These are phyloP conservation scores for Cyphomyrus discorhynchus DNA, from an alignment of 2,113 vertebrate genomes.

Conservation along the genomic window DNA sequence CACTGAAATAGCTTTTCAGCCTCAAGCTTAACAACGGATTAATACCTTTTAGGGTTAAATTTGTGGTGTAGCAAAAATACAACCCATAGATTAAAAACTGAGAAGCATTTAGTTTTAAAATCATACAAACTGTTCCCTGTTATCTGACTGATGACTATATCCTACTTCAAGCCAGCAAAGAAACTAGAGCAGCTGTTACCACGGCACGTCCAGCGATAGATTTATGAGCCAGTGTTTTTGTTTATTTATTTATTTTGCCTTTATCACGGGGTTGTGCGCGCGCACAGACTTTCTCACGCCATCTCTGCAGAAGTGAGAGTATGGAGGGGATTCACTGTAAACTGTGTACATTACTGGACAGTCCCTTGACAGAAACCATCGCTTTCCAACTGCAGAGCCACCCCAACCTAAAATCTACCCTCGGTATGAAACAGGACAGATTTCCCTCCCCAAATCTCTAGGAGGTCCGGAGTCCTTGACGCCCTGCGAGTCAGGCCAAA, in stretches of 20 bases:
- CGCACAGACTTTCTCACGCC: not conserved
- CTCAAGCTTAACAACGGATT: not conserved
- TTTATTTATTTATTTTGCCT: not conserved
- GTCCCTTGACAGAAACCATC: not conserved
- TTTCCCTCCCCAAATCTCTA: not conserved
- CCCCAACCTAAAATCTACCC: not conserved
- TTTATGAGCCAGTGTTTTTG: not conserved
- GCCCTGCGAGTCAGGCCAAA: not conserved
- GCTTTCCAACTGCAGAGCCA: not conserved
- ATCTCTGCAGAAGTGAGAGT: not conserved
- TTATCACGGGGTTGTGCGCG: not conserved
- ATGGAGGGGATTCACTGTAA: not conserved
- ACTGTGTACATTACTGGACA: not conserved
- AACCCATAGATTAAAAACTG: not conserved
- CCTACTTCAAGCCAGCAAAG: not conserved
- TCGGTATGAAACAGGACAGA: not conserved
- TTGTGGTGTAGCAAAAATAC: not conserved
- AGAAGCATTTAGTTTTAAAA: not conserved
- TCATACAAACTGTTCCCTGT: not conserved
- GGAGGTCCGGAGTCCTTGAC: not conserved
- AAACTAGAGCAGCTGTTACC: not conserved
- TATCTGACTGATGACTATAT: not conserved
- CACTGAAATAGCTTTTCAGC: not conserved
- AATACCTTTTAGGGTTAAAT: not conserved
- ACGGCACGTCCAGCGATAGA: not conserved